Evolutionary conservation across 1,140 invertebrate species (phyloP).

Genomic region (Brachionus sp.): DNA sequence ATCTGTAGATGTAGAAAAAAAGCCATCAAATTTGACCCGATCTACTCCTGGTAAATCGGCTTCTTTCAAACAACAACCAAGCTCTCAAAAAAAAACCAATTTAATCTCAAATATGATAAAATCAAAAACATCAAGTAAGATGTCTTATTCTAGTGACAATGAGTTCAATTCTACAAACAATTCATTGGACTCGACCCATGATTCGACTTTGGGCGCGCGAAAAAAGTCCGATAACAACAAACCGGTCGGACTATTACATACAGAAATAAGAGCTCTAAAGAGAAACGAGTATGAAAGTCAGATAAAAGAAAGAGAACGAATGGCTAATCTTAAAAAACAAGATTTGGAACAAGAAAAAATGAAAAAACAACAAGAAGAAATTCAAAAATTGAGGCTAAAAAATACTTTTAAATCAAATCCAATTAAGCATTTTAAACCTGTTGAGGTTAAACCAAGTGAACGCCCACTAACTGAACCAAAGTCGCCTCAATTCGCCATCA

Average conservation of each 20-base stretch:
- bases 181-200: neutral
- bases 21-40: neutral
- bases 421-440: slow-evolving; percentile 55
- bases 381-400: slow-evolving; percentile 54
- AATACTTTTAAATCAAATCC: slow-evolving; percentile 60
- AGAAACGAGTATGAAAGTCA: slow-evolving; percentile 60
- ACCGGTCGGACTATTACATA: slow-evolving; percentile 53
- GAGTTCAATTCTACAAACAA: neutral
- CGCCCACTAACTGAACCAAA: slow-evolving; percentile 56
- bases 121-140: neutral
- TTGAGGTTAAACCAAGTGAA: slow-evolving; percentile 55
- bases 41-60: slow-evolving; percentile 32
- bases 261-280: slow-evolving; percentile 59
- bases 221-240: slow-evolving; percentile 8
- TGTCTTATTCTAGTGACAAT: neutral
- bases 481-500: slow-evolving; percentile 51
- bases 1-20: neutral
- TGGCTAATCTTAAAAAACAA: slow-evolving; percentile 54
- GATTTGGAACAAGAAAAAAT: slow-evolving; percentile 49
- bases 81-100: neutral
- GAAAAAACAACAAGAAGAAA: slow-evolving; percentile 56
- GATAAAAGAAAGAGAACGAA: slow-evolving; percentile 56
- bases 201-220: neutral
- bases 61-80: slow-evolving; percentile 13
- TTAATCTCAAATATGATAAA: slow-evolving; percentile 15